Percentiles rank a stretch among this genome's conserved stretches.
Conservation (phyloP, 2,113 vertebrate species). For the Ranitomeya imitator region DNA sequence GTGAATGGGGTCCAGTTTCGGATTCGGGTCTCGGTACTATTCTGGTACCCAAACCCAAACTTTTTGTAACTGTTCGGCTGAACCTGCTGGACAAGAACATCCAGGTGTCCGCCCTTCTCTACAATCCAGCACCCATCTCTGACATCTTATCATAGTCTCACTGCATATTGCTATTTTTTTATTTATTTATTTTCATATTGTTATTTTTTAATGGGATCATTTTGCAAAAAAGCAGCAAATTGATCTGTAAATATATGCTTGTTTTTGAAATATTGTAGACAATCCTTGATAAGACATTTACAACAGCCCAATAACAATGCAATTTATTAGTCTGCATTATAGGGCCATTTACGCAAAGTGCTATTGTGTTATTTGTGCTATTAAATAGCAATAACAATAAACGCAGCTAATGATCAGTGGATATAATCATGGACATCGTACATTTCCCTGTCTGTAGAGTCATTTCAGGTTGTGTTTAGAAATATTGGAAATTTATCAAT, state of each 20-base stretch:
- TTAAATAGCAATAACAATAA: slow-evolving; percentile 19
- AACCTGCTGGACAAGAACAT: no score
- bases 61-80: no score
- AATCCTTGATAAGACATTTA: neutral
- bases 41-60: no score
- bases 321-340: slow-evolving; percentile 9
- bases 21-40: no score
- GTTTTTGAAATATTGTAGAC: neutral
- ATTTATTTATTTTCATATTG: no score
- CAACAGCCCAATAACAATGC: neutral
- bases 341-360: neutral
- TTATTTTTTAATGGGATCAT: neutral
- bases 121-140: neutral
- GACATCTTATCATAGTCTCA: neutral
- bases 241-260: neutral
- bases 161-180: neutral
- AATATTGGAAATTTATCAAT: slow-evolving; percentile 5
- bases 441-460: neutral
- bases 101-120: no score
- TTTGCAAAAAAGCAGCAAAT: neutral
- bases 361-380: slow-evolving; percentile 14
- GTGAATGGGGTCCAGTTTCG: no score
- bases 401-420: neutral
- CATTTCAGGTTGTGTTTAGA: neutral
- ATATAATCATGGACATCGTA: neutral